Evolutionary conservation across 2,113 vertebrate genomes (phyloP).

Genomic region (Origma solitaria): DNA sequence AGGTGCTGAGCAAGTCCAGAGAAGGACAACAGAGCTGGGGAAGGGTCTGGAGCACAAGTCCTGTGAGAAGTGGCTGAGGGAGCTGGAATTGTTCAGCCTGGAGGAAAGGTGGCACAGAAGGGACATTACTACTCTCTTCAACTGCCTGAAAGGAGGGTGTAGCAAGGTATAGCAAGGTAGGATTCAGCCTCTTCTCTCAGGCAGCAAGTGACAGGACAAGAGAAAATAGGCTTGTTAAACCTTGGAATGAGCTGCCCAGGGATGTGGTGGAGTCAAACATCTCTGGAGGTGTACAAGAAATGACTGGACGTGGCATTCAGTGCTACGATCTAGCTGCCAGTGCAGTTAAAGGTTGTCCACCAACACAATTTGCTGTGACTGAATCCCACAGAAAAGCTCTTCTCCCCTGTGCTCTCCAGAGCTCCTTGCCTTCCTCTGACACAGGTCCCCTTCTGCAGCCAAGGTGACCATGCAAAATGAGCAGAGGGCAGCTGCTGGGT

Average conservation of each 20-base stretch:
- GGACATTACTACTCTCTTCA: background rate
- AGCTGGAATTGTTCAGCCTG: no score
- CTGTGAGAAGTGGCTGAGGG: background rate
- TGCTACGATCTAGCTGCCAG: background rate
- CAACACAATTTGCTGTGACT: background rate
- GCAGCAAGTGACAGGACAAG: background rate
- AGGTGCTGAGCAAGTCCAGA: rapidly evolving
- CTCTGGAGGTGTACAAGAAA: background rate
- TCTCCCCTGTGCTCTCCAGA: background rate
- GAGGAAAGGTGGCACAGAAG: background rate
- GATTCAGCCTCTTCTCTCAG: rapidly evolving
- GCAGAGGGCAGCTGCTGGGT: background rate
- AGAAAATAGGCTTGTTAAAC: background rate
- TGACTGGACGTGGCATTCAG: background rate
- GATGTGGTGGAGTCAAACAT: background rate
- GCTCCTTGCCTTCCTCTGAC: background rate
- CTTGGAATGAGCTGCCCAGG: background rate
- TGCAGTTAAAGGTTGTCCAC: background rate
- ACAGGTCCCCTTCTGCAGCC: background rate
- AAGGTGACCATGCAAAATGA: background rate
- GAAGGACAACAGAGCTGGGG: background rate
- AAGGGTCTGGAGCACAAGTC: background rate
- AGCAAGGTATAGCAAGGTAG: no score
- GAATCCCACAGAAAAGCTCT: background rate
- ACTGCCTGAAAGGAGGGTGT: background rate